Evolutionary conservation across 2,113 vertebrate genomes (phyloP).

Genomic region (Telmatochromis brachygnathus): DNA sequence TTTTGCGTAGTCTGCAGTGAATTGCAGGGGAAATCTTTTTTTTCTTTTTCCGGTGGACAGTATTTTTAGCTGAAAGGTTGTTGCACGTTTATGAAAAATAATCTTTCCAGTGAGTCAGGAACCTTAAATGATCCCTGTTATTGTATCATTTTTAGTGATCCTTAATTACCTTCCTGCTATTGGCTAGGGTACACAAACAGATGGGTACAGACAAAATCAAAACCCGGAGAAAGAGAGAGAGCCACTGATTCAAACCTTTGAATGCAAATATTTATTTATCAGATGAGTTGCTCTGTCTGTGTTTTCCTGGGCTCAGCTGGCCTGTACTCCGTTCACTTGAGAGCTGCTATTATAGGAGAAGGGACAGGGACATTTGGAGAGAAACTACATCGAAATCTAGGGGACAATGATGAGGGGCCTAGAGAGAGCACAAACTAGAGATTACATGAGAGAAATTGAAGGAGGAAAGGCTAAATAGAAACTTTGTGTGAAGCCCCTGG

Average conservation of each 20-base stretch:
- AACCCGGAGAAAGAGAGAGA: constrained; percentile 21
- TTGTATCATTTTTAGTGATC: background rate
- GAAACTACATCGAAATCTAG: background rate
- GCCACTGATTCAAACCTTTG: constrained; percentile 57
- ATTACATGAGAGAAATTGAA: constrained; percentile 35
- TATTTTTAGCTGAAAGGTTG: constrained; percentile 31
- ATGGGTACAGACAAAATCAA: background rate
- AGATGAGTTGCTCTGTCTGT: constrained; percentile 39
- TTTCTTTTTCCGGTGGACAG: background rate
- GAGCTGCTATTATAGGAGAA: constrained; percentile 32
- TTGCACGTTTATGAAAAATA: constrained; percentile 26
- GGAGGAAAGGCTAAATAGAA: constrained; percentile 38
- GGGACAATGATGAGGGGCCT: background rate
- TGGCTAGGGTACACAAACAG: background rate
- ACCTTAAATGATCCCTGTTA: background rate
- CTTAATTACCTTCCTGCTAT: background rate
- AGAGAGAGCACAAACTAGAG: constrained; percentile 14
- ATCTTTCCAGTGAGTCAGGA: background rate
- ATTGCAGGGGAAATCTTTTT: background rate
- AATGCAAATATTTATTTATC: constrained; percentile 63
- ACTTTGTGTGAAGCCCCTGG: constrained; percentile 17
- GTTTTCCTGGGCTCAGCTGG: constrained; percentile 53
- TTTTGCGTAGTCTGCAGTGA: constrained; percentile 8
- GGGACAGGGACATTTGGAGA: background rate
- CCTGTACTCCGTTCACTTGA: constrained; percentile 51